A percentile compares a stretch with the other conserved stretches of the same genome.
These are phyloP conservation scores for Antheraea yamamai DNA, from an alignment of 2,888 invertebrate genomes.

Conservation along the genomic window DNA sequence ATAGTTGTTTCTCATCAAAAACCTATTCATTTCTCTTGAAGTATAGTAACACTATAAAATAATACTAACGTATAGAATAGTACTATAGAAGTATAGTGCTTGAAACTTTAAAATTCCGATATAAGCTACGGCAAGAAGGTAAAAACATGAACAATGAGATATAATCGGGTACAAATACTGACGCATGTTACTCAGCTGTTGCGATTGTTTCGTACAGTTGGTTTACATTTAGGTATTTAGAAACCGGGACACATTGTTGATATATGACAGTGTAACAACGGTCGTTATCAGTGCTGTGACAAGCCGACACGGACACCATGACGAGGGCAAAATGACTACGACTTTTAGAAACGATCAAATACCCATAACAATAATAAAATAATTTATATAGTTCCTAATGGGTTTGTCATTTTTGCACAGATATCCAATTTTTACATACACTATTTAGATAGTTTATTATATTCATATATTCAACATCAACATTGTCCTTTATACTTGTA, in stretches of 20 bases:
- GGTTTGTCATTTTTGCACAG: not conserved
- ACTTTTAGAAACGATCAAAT: not conserved
- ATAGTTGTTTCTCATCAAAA: no score
- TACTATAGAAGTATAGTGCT: not conserved
- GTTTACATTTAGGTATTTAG: conserved; percentile 38
- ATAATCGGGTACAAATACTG: conserved; percentile 3
- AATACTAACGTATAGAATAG: no score
- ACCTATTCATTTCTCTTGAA: no score
- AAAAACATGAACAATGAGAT: not conserved
- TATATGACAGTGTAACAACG: conserved; percentile 46
- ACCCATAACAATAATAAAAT: not conserved
- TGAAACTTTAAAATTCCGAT: not conserved
- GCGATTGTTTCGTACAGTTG: conserved; percentile 16
- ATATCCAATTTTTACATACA: not conserved
- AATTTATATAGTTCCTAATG: not conserved
- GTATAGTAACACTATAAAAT: no score
- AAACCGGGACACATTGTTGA: conserved; percentile 39
- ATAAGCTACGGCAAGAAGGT: not conserved
- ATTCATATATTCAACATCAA: not conserved
- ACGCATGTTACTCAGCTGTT: conserved; percentile 14
- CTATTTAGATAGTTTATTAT: not conserved
- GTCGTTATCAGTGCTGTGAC: conserved; percentile 52
- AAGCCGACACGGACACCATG: conserved; percentile 52
- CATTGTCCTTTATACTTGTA: no score
- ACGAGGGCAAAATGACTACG: conserved; percentile 47